Evolutionary conservation across 23 tunicate genomes (phyloP), one percentile per base, ranked within the genome.

Genomic region (Ascidia mentula): DNA sequence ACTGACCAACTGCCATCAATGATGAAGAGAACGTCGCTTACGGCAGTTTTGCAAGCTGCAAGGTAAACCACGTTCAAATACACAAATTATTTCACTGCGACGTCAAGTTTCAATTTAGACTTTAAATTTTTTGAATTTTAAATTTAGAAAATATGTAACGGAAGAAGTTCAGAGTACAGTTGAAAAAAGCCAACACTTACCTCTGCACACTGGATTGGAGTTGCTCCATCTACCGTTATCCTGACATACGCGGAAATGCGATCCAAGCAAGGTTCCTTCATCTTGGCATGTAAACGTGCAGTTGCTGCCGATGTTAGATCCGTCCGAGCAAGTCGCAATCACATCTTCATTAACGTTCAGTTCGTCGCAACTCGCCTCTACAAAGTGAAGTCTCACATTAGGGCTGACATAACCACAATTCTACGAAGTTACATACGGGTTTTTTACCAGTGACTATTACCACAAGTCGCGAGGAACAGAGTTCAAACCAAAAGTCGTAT

Each of bases 1-100:
- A 95, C 99, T 0, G 99, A 95, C 99, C 99, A 95, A 60, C 96
- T 89, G 32, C 99, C 99, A 69, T 95, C 99, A 6, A 95, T 78
- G 17, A 95, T 86, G 36, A 95, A 95, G 18, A 95, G 37, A 33
- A 95, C 77, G 81, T 95, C 99, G 71, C 80, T 89, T 17, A 93
- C 89, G 6, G 94, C 89, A 15, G 85, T 78, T 40, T 93, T 93
- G 72, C 98, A 93, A 20, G 87, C 98, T 93, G 81, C 12, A 87
- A 78, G 45, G n/a, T n/a, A n/a, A n/a, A n/a, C n/a, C n/a, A n/a
- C n/a, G n/a, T n/a, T n/a, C n/a, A n/a, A n/a, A n/a, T n/a, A n/a
- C n/a, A n/a, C n/a, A n/a, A n/a, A n/a, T n/a, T n/a, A n/a, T n/a
- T n/a, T n/a, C n/a, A n/a, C n/a, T n/a, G n/a, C n/a, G n/a, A n/a